Conservation (phyloP, 2,113 vertebrate genomes). For the Micronycteris hirsuta region DNA sequence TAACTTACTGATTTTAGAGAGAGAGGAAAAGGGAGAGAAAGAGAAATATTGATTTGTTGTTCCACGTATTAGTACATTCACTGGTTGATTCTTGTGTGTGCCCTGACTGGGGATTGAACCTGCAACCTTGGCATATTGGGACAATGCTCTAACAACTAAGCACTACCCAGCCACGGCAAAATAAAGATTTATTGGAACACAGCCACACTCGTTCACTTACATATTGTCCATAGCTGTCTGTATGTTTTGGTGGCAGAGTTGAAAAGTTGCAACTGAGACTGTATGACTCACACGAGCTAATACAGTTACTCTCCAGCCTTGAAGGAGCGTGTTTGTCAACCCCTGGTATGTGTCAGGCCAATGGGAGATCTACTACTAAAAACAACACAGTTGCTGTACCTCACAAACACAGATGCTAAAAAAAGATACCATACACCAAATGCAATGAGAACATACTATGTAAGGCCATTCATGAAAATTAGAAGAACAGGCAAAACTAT, state of each 20-base stretch:
- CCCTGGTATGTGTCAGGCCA: background rate
- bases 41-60: too few relatives aligned
- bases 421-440: background rate
- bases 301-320: background rate
- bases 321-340: background rate
- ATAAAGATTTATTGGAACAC: slow-evolving; percentile 14
- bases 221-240: fast-evolving
- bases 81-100: too few relatives aligned
- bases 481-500: background rate
- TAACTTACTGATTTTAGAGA: too few relatives aligned
- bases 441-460: background rate
- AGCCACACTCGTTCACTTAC: background rate
- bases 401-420: background rate
- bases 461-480: background rate
- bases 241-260: background rate
- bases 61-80: too few relatives aligned
- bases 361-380: background rate
- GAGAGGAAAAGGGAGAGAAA: too few relatives aligned
- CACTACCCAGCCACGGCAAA: too few relatives aligned
- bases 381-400: too few relatives aligned
- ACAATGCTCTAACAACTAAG: too few relatives aligned
- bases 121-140: background rate
- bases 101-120: too few relatives aligned
- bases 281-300: background rate
- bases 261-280: background rate